phyloP scores from a whole-genome alignment of 2,888 invertebrate genomes.

The Prosopocoilus inquinatus region DNA sequence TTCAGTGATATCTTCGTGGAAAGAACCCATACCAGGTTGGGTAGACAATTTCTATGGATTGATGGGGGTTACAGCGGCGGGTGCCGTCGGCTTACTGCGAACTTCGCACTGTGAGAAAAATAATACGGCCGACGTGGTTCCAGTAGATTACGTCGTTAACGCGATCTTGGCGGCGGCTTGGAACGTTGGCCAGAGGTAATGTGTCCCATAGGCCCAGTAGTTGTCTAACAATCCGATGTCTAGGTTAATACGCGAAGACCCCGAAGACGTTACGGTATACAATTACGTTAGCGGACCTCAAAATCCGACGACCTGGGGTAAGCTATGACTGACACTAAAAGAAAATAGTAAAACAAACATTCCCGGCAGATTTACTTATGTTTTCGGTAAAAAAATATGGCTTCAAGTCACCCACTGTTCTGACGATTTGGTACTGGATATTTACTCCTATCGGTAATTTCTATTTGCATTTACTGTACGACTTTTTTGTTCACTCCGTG shows the following conservation, averaged over 20 bases:
- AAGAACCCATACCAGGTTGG: conserved; percentile 66
- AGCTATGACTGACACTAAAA: conserved; percentile 38
- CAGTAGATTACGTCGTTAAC: conserved; percentile 64
- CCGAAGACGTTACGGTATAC: conserved; percentile 59
- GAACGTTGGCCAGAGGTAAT: conserved; percentile 40
- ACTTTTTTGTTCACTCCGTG: conserved; percentile 60
- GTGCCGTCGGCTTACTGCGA: conserved; percentile 73
- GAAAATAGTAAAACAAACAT: background rate
- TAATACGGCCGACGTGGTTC: conserved; percentile 71
- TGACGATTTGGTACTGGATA: conserved; percentile 64
- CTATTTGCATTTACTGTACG: conserved; percentile 56
- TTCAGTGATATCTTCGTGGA: conserved; percentile 46
- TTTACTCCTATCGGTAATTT: conserved; percentile 61
- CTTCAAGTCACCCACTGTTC: conserved; percentile 52
- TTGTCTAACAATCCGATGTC: no score
- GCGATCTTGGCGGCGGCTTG: conserved; percentile 60
- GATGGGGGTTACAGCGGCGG: conserved; percentile 70
- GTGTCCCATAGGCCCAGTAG: no score
- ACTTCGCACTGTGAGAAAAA: conserved; percentile 71
- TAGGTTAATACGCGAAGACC: no score
- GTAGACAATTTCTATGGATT: conserved; percentile 75
- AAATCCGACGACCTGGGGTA: conserved; percentile 78
- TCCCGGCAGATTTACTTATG: conserved; percentile 2
- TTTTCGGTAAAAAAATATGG: no score
- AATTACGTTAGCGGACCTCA: conserved; percentile 83